Conservation (phyloP, 2,797 vertebrate species). For the Naso thynnoides region DNA sequence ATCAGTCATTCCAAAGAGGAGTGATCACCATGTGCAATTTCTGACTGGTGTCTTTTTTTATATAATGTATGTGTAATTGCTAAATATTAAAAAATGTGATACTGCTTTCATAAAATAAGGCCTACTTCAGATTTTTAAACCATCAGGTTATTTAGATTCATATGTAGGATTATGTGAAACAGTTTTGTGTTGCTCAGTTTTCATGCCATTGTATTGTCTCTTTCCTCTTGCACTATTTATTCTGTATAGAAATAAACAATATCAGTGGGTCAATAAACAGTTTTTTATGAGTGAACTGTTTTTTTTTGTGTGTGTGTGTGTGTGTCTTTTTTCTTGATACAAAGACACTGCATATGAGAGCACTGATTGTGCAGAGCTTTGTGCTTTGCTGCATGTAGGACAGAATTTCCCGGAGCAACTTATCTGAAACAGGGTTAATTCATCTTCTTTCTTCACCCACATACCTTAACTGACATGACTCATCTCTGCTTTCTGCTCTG, state of each 20-base stretch:
- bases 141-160: slow-evolving; percentile 28
- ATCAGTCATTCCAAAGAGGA: slow-evolving; percentile 64
- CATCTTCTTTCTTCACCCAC: slow-evolving; percentile 21
- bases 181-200: slow-evolving; percentile 50
- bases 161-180: slow-evolving; percentile 36
- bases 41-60: slow-evolving; percentile 61
- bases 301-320: background rate
- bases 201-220: slow-evolving; percentile 52
- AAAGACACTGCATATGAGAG: slow-evolving; percentile 16
- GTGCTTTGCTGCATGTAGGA: slow-evolving; percentile 4
- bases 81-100: slow-evolving; percentile 34
- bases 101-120: slow-evolving; percentile 42
- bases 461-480: slow-evolving; percentile 56
- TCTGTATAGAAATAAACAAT: slow-evolving; percentile 65
- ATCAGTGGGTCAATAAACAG: slow-evolving; percentile 76
- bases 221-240: slow-evolving; percentile 74
- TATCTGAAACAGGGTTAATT: slow-evolving; percentile 29
- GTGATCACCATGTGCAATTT: slow-evolving; percentile 63
- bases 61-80: slow-evolving; percentile 38
- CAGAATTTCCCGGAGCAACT: slow-evolving; percentile 37
- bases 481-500: slow-evolving; percentile 42
- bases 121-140: slow-evolving; percentile 37
- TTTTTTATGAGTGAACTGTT: slow-evolving; percentile 57
- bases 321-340: background rate
- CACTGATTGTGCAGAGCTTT: slow-evolving; percentile 25